A percentile compares a stretch with the other conserved stretches of the same genome.
These are phyloP conservation scores for Beroe ovata DNA, from an alignment of 37 sponge, comb jelly and placozoan genomes.

Conservation along the genomic window DNA sequence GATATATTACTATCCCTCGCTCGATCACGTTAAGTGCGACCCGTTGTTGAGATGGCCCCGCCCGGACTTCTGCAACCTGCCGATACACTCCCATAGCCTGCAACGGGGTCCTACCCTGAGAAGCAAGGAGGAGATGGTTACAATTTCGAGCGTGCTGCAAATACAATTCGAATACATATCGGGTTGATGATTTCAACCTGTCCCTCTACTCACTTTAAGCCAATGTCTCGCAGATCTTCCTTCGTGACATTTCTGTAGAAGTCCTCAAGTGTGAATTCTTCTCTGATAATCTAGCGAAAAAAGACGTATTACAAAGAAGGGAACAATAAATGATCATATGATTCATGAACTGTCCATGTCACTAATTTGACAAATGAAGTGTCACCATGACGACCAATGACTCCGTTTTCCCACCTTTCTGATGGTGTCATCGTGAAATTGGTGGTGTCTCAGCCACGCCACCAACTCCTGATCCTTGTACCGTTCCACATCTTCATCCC, in stretches of 20 bases:
- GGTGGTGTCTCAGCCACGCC: slow-evolving; percentile 29
- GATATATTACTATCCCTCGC: too few species aligned
- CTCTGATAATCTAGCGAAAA: not conserved
- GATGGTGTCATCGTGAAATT: slow-evolving; percentile 29
- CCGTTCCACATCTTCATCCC: slow-evolving; percentile 15
- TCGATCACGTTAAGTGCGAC: not conserved
- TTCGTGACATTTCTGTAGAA: slow-evolving; percentile 27
- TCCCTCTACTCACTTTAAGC: slow-evolving; percentile 58
- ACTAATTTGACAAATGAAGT: too few species aligned
- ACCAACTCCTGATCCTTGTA: slow-evolving; percentile 63
- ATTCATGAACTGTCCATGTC: not conserved
- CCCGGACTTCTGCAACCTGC: not conserved
- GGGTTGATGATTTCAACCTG: too few species aligned
- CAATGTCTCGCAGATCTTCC: slow-evolving; percentile 38
- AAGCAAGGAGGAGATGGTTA: not conserved
- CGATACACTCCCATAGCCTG: slow-evolving; percentile 52
- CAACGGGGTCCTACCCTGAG: slow-evolving; percentile 27
- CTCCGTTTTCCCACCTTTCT: too few species aligned
- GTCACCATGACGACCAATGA: not conserved
- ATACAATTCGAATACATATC: too few species aligned
- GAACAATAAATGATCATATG: not conserved
- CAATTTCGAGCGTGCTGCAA: not conserved
- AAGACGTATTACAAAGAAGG: not conserved
- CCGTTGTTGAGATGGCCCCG: not conserved
- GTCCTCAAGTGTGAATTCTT: slow-evolving; percentile 4